These are phyloP conservation scores for Colostygia pectinataria DNA, from an alignment of 2,888 invertebrate genomes.

Conservation along the genomic window DNA sequence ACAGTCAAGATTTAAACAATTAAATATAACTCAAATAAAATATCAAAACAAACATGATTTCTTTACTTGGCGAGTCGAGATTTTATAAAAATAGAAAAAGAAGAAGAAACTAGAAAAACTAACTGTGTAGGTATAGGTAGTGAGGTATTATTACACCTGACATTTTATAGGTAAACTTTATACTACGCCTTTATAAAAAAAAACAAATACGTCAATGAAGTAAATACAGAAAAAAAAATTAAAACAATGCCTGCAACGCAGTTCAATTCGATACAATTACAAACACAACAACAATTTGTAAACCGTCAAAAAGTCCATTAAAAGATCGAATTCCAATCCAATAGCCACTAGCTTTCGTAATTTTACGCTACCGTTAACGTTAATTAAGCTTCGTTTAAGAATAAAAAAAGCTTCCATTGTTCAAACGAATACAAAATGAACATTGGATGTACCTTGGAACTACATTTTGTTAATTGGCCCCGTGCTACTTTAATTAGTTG, in stretches of 20 bases:
- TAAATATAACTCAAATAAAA: too few species aligned
- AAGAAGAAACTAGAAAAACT: too few species aligned
- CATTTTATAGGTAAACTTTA: too few species aligned
- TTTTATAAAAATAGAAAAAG: too few species aligned
- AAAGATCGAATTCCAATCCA: conserved; percentile 26
- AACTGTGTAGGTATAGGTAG: too few species aligned
- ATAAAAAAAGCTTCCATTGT: conserved; percentile 66
- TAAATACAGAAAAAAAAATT: not conserved
- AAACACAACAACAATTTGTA: conserved; percentile 21
- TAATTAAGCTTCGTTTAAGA: conserved; percentile 66
- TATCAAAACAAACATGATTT: too few species aligned
- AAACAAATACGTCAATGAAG: too few species aligned
- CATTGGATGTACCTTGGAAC: conserved; percentile 43
- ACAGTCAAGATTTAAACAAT: too few species aligned
- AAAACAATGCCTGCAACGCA: not conserved
- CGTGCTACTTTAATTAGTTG: conserved; percentile 70
- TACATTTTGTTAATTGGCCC: conserved; percentile 77
- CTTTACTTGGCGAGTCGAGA: too few species aligned
- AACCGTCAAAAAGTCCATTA: conserved; percentile 14
- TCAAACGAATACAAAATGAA: conserved; percentile 26
- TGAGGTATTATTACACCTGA: too few species aligned
- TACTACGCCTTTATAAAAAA: too few species aligned
- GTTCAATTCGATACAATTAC: not conserved
- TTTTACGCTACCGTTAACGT: conserved; percentile 60
- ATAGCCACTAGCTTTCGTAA: conserved; percentile 38